Percentiles rank a stretch among this genome's conserved stretches.
These are phyloP conservation scores for Sclerodermus sp. DNA, from an alignment of 2,888 invertebrate genomes.

Conservation along the genomic window DNA sequence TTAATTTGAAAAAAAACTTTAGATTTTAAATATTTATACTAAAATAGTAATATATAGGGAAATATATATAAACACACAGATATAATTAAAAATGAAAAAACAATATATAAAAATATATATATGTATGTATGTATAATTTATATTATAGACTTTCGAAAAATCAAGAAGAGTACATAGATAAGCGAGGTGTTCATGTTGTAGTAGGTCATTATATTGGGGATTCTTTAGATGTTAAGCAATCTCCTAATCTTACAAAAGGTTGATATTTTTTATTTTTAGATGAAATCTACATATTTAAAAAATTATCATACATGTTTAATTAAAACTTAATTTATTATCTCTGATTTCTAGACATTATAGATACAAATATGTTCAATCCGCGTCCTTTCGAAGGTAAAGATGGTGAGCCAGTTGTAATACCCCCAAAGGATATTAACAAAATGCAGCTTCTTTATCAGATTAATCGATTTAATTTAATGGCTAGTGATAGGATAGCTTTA, in stretches of 20 bases:
- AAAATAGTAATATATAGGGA: too few species aligned
- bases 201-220: constrained; percentile 89
- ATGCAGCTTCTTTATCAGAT: constrained; percentile 81
- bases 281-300: not conserved
- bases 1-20: too few species aligned
- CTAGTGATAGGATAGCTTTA: constrained; percentile 84
- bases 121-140: too few species aligned
- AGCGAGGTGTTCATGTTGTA: constrained; percentile 77
- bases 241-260: constrained; percentile 77
- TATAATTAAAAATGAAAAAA: too few species aligned
- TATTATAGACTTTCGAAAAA: constrained; percentile 62
- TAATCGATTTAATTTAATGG: constrained; percentile 85
- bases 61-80: too few species aligned
- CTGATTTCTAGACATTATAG: constrained; percentile 65
- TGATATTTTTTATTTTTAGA: constrained; percentile 18
- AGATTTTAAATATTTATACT: too few species aligned
- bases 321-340: constrained; percentile 1
- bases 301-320: not conserved
- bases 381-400: constrained; percentile 74
- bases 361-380: constrained; percentile 79
- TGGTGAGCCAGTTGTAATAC: constrained; percentile 78
- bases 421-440: constrained; percentile 72
- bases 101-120: too few species aligned
- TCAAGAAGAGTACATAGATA: constrained; percentile 73
- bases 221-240: constrained; percentile 59